Evolutionary conservation across 2,888 invertebrate species (phyloP).

Genomic region (Lithophane semibrunnea): DNA sequence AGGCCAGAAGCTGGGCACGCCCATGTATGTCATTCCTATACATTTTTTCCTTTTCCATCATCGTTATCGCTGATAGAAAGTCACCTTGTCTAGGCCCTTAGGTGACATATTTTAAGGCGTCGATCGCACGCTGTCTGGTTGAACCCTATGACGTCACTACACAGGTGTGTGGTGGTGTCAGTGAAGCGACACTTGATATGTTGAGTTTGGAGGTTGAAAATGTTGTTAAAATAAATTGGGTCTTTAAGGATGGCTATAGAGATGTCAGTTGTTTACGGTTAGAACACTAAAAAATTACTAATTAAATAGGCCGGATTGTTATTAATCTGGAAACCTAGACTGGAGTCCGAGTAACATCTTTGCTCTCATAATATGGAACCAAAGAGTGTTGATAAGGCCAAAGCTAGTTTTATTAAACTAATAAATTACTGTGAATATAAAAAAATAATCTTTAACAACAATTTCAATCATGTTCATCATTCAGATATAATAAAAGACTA

Average conservation of each 20-base stretch:
- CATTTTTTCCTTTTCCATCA: too few relatives aligned
- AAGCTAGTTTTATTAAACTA: constrained; percentile 37
- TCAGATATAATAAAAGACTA: background rate
- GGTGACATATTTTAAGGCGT: background rate
- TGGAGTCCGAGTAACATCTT: background rate
- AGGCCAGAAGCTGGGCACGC: too few relatives aligned
- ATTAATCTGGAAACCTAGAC: background rate
- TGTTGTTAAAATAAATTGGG: constrained; percentile 7
- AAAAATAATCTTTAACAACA: background rate
- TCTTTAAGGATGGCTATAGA: background rate
- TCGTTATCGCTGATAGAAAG: too few relatives aligned
- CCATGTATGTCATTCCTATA: too few relatives aligned
- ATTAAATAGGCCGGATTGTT: background rate
- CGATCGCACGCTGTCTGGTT: constrained; percentile 5
- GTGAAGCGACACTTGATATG: constrained; percentile 49
- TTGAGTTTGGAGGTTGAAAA: constrained; percentile 40
- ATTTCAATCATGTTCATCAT: background rate
- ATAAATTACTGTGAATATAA: constrained; percentile 1
- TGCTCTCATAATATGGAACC: constrained; percentile 14
- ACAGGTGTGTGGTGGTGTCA: constrained; percentile 29
- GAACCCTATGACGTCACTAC: constrained; percentile 36
- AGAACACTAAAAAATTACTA: background rate
- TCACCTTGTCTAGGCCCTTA: too few relatives aligned
- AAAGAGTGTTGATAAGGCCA: constrained; percentile 33
- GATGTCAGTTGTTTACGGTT: background rate